Percentiles rank a stretch among this genome's conserved stretches.
Conservation (phyloP, 2,888 invertebrate genomes). For the Neoascia interrupta region DNA sequence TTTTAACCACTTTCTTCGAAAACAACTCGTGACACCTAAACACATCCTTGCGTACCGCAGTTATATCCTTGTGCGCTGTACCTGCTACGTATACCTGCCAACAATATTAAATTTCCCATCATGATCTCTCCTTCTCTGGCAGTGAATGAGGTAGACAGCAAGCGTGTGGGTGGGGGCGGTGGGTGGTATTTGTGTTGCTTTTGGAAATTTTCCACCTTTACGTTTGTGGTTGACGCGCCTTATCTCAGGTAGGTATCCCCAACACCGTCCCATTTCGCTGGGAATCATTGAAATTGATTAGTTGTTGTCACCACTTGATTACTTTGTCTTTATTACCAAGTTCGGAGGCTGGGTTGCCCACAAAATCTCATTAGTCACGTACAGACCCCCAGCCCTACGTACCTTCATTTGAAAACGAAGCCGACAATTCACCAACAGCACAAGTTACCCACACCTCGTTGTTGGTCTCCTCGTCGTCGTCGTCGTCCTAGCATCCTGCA, state of each 20-base stretch:
- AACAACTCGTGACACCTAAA: constrained; percentile 23
- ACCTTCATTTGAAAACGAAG: constrained; percentile 43
- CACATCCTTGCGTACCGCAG: background rate
- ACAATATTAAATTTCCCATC: constrained; percentile 59
- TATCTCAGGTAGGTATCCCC: background rate
- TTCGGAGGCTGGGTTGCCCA: background rate
- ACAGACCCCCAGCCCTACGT: constrained; percentile 22
- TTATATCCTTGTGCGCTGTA: no score
- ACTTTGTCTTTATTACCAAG: constrained; percentile 57
- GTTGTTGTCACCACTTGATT: constrained; percentile 68
- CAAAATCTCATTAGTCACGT: constrained; percentile 63
- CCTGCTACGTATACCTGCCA: constrained; percentile 24
- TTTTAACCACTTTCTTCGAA: constrained; percentile 30
- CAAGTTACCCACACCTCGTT: background rate
- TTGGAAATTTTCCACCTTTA: no score
- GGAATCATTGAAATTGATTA: constrained; percentile 63
- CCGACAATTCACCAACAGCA: constrained; percentile 23
- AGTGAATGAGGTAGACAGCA: no score
- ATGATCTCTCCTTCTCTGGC: constrained; percentile 13
- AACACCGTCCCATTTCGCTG: background rate
- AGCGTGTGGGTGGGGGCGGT: no score
- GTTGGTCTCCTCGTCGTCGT: background rate
- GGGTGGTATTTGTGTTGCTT: no score
- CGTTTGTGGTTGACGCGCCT: no score
- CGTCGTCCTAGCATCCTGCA: background rate